Percentiles rank a stretch among this genome's conserved stretches.
Evolutionary conservation across 1,140 invertebrate genomes (phyloP).

Genomic region (Cyphomyrmex costatus): DNA sequence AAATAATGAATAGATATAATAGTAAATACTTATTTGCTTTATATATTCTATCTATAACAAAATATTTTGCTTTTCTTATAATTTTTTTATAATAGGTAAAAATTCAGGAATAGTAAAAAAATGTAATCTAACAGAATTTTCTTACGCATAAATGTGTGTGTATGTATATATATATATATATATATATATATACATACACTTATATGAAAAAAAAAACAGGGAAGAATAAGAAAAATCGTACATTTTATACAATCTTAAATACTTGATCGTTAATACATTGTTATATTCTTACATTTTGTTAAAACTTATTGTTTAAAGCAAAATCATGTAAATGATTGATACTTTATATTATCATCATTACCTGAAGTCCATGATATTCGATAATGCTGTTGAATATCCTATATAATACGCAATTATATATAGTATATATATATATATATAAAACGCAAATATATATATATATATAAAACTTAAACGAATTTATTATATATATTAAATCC

Average conservation of each 20-base stretch:
- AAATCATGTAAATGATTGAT: neutral
- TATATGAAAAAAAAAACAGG: too few species aligned
- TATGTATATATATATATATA: too few species aligned
- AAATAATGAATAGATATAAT: slow-evolving; percentile 50
- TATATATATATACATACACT: too few species aligned
- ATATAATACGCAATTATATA: neutral
- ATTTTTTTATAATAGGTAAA: slow-evolving; percentile 1
- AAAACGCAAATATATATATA: too few species aligned
- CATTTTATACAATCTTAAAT: slow-evolving; percentile 34
- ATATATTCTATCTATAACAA: slow-evolving; percentile 65
- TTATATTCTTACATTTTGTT: neutral
- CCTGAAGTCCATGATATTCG: neutral
- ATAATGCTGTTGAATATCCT: slow-evolving; percentile 32
- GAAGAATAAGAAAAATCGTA: slow-evolving; percentile 16
- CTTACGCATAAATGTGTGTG: slow-evolving; percentile 3
- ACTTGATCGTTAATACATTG: neutral
- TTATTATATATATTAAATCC: too few species aligned
- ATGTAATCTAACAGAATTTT: slow-evolving; percentile 13
- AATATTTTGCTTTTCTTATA: slow-evolving; percentile 65
- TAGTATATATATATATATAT: too few species aligned
- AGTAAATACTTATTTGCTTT: slow-evolving; percentile 27
- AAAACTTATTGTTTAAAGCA: slow-evolving; percentile 20
- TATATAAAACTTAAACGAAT: too few species aligned
- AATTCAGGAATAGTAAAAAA: slow-evolving; percentile 30
- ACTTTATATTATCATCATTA: slow-evolving; percentile 15